A percentile compares a stretch with the other conserved stretches of the same genome.
These are phyloP conservation scores for Sapayoa aenigma DNA, from an alignment of 2,113 vertebrate genomes.

Conservation along the genomic window DNA sequence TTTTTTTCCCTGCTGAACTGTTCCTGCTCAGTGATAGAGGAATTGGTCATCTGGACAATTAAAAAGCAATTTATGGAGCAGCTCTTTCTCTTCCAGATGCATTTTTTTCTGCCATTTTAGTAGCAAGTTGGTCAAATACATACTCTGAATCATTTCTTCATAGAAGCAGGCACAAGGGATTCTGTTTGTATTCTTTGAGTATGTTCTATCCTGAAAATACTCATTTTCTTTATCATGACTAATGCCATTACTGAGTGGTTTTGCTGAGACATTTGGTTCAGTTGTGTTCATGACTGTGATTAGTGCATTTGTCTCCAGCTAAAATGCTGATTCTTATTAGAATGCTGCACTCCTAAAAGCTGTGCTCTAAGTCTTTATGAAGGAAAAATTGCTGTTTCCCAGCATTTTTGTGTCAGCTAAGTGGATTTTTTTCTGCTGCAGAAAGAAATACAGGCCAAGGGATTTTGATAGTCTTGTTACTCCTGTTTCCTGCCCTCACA, in stretches of 20 bases:
- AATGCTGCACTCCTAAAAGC: neutral
- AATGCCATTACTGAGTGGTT: constrained; percentile 23
- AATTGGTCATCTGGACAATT: constrained; percentile 2
- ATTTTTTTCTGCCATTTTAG: constrained; percentile 34
- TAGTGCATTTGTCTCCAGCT: constrained; percentile 46
- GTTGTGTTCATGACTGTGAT: neutral
- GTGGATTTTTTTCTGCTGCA: neutral
- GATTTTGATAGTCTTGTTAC: neutral
- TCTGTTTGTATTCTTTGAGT: constrained; percentile 33
- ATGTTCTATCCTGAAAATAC: constrained; percentile 8
- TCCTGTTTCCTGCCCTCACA: neutral
- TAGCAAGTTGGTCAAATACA: neutral
- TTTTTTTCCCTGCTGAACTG: neutral
- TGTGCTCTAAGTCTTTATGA: neutral
- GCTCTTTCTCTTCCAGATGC: neutral
- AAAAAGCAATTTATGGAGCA: neutral
- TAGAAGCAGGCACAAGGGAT: constrained; percentile 18
- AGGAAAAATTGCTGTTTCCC: neutral
- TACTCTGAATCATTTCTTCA: neutral
- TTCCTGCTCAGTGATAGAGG: neutral
- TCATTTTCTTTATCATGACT: constrained; percentile 50
- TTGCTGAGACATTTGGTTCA: constrained; percentile 46
- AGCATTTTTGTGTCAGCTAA: neutral
- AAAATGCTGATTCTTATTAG: constrained; percentile 53
- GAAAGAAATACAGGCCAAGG: neutral